Base-by-base conservation (phyloP, 2,888 invertebrate species). In the Drosophila diplacantha region DNA sequence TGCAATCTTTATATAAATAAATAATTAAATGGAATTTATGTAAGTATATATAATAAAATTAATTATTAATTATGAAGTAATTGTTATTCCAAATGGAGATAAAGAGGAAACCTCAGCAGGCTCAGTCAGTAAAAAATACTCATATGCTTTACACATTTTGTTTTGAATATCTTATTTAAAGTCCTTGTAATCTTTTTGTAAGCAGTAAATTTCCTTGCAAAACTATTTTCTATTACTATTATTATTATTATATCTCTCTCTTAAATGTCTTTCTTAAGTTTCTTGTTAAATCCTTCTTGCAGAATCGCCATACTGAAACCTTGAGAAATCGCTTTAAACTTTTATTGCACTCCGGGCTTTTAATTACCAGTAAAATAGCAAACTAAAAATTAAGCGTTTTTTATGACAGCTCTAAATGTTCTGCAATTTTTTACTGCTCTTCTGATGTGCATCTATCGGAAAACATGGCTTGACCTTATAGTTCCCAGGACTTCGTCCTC, bases 391-490 rank as follows among this genome's bases (percentile, higher is more conserved):
- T 18, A 8, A 16, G 5, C 5, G 18, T 37, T 37, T 44, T 44
- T 24, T 31, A 35, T 18, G 37, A 14, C 29, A 54, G 11, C 3
- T 9, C 18, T 51, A 26, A 35, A 29, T n/a, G 34, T 9, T 32
- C 9, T 12, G 29, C 1, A n/a, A 37, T 16, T 26, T 26, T 5
- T 18, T 8, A 31, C 14, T 31, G 18, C 44, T 18, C 9, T 31
- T 31, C 20, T 32, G 9, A 46, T 35, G 16, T n/a, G 5, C 20
- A 49, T 32, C 35, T 16, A 29, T 38, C 12, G 31, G 29, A 44
- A 50, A 31, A 49, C 16, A 46, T 47, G 9, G 22, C 20, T 20
- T 52, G 69, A 49, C 65, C 69, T 43, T 31, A 38, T 37, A 67
- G 32, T 18, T 58, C 37, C 9, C 26, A 8, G 41, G 26, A 29